Evolutionary conservation across 2,797 vertebrate genomes (phyloP).

Genomic region (Leuciscus waleckii): DNA sequence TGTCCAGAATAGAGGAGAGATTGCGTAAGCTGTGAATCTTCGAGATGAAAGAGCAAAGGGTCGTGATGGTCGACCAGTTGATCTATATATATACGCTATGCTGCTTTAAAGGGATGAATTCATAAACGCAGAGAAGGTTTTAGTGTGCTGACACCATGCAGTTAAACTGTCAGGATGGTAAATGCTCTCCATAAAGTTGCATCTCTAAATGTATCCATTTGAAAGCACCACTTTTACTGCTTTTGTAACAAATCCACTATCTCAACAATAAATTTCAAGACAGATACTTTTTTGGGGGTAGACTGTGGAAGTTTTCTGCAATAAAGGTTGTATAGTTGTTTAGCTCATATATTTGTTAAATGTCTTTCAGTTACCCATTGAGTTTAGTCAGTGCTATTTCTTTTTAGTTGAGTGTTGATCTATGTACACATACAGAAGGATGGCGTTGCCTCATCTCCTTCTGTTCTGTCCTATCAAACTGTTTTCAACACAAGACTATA

Average conservation of each 20-base stretch:
- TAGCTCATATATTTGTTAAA: background rate
- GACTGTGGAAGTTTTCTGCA: background rate
- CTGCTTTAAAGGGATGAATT: constrained; percentile 11
- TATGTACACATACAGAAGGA: background rate
- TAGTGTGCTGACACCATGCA: background rate
- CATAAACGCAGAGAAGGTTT: background rate
- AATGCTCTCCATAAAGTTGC: background rate
- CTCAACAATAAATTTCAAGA: background rate
- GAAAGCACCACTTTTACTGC: background rate
- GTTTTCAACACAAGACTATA: background rate
- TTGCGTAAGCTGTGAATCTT: constrained; percentile 2
- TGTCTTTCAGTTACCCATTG: background rate
- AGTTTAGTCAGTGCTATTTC: background rate
- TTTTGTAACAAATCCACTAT: constrained; percentile 7
- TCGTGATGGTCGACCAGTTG: background rate
- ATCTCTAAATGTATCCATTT: constrained; percentile 5
- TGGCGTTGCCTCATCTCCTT: background rate
- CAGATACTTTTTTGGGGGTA: background rate
- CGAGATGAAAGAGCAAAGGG: background rate
- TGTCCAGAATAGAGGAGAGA: background rate
- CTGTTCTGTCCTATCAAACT: background rate
- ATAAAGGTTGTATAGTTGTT: background rate
- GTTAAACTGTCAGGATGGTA: constrained; percentile 23
- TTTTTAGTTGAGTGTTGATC: background rate
- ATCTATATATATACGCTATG: background rate